These are phyloP conservation scores for Bergia sp. DNA, from an alignment of 92 coral and sea anemone species.

Conservation along the genomic window DNA sequence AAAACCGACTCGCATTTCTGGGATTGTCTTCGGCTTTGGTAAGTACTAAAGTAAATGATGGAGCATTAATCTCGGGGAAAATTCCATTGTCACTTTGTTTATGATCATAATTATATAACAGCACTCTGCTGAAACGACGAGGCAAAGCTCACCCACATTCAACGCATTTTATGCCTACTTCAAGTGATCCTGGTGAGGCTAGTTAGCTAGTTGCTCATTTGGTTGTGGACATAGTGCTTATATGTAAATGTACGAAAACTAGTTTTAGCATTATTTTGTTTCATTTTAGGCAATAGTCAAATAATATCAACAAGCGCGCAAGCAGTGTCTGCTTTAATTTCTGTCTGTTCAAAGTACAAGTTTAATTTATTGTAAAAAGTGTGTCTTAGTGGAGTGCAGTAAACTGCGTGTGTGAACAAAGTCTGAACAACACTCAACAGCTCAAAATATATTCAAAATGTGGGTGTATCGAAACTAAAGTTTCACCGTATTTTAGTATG, in stretches of 20 bases:
- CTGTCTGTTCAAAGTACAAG: background rate
- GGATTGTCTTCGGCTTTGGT: background rate
- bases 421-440: background rate
- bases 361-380: too few species aligned
- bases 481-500: background rate
- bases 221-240: background rate
- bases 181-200: background rate
- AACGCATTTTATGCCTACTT: background rate
- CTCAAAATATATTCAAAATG: background rate
- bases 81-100: background rate
- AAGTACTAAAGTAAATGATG: background rate
- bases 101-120: background rate
- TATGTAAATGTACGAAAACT: background rate
- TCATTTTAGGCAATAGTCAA: background rate
- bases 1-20: too few species aligned
- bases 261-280: background rate
- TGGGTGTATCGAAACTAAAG: background rate
- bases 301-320: background rate
- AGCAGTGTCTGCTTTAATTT: too few species aligned
- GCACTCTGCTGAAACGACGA: background rate
- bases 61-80: background rate
- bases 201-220: background rate
- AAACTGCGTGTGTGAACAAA: background rate
- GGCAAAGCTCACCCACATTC: conserved; percentile 2
- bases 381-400: background rate